Conservation (phyloP, 2,888 invertebrate species). For the Synergus itoensis region DNA sequence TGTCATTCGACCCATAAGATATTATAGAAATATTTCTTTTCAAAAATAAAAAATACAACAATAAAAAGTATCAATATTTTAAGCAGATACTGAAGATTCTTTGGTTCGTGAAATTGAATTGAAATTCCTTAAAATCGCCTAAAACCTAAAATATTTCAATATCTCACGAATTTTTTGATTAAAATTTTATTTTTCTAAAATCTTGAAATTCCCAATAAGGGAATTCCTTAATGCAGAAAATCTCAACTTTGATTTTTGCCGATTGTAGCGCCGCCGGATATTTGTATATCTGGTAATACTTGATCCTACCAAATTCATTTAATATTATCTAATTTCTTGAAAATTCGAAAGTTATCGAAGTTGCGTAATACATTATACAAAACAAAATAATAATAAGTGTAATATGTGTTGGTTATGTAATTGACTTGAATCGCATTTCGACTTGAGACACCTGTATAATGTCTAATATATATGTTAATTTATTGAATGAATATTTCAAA, state of each 20-base stretch:
- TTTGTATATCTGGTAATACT: too few species aligned
- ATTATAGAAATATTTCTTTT: not conserved
- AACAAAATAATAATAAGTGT: not conserved
- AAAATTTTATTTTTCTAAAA: too few species aligned
- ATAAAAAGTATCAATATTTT: slow-evolving; percentile 20
- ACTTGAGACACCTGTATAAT: not conserved
- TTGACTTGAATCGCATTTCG: not conserved
- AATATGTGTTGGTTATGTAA: not conserved
- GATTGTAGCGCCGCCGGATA: too few species aligned
- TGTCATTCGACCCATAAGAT: not conserved
- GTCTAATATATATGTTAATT: not conserved
- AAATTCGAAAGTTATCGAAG: not conserved
- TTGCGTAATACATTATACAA: not conserved
- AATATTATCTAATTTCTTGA: too few species aligned
- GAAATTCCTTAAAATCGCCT: not conserved
- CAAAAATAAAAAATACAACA: slow-evolving; percentile 3
- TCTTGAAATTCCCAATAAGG: too few species aligned
- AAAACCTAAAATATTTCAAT: too few species aligned
- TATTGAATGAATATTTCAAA: not conserved
- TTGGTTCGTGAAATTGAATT: too few species aligned
- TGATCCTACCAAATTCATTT: too few species aligned
- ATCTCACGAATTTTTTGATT: too few species aligned
- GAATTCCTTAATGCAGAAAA: too few species aligned
- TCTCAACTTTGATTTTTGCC: too few species aligned
- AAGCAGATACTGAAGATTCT: slow-evolving; percentile 3